phyloP scores from a whole-genome alignment of 2,797 vertebrate genomes.

The Emys orbicularis region DNA sequence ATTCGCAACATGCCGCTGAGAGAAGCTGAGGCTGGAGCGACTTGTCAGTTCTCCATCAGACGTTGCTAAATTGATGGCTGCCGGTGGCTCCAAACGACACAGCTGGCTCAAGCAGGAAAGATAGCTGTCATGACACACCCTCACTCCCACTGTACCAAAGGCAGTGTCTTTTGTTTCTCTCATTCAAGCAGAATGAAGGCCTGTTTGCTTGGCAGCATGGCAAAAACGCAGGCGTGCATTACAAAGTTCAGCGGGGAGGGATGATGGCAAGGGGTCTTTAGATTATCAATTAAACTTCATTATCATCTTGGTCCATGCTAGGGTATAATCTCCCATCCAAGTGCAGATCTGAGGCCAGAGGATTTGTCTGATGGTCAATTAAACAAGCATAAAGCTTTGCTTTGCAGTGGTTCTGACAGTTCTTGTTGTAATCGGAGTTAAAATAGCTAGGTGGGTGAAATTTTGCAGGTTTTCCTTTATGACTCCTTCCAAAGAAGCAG shows the following conservation, averaged over 20 bases:
- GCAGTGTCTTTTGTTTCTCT: fast-evolving
- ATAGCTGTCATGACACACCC: not conserved
- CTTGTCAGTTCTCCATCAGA: not conserved
- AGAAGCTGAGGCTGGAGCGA: not conserved
- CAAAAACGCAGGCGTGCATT: not conserved
- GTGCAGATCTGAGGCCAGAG: not conserved
- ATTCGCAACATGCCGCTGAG: not conserved
- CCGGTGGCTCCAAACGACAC: not conserved
- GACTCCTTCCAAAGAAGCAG: not conserved
- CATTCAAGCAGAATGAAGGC: not conserved
- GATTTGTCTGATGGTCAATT: not conserved
- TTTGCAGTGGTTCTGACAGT: slow-evolving; percentile 6
- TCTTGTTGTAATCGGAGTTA: slow-evolving; percentile 19
- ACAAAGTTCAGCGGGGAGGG: not conserved
- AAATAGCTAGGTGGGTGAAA: not conserved
- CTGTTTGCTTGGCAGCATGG: not conserved
- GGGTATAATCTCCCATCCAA: not conserved
- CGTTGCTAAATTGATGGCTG: not conserved
- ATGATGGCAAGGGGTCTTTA: not conserved
- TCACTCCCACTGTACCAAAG: fast-evolving
- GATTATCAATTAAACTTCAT: not conserved
- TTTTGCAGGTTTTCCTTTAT: slow-evolving; percentile 20
- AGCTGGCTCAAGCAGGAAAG: not conserved
- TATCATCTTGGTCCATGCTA: not conserved
- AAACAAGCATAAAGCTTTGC: slow-evolving; percentile 37